Base-by-base conservation (phyloP, 2,888 invertebrate species). In the Anodontia alba region DNA sequence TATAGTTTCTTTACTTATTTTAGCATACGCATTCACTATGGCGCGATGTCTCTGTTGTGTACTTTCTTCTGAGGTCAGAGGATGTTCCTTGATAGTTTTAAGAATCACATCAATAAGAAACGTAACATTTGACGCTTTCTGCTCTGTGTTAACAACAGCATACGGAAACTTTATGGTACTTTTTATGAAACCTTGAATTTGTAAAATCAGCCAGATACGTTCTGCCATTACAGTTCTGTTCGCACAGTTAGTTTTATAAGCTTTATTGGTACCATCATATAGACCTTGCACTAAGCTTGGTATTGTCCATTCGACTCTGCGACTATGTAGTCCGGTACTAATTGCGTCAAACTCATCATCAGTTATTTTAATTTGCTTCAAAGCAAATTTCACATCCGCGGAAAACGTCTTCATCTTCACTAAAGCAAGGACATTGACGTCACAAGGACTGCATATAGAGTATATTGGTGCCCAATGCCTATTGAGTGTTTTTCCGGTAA, bases 341-440 rank as follows among this genome's bases (percentile, higher is more conserved):
- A 46, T 46, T 20, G 20, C 17, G 5, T 46, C 46, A 46, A 46
- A 46, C 20, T 8, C 3, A 20, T 46, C 70, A 68, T 2, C 42
- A 12, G 2, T 76, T 23, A 8, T 42, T 33, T 31, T 62, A 46
- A 31, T 42, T 17, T 12, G 38, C 57, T 10, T 43, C 54, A 43
- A 76, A 69, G 0, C 38, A 51, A 68, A 69, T 42, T 76, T 76
- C 5, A 76, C 69, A 51, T 80, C 80, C 10, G 33, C 36, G 1
- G 80, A 43, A 46, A 80, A 80, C 0, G 67, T 51, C 69, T 80
- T 76, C 38, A 73, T 76, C 26, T 80, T 80, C 17, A 80, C 73
- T 31, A 80, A 26, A 43, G 70, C 49, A 31, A 38, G 68, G 0
- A 62, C 33, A 57, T 76, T 68, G 15, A 76, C 23, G 7, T 73